These are phyloP conservation scores for Malurus cyaneus DNA, from an alignment of 2,113 vertebrate genomes.

Conservation along the genomic window DNA sequence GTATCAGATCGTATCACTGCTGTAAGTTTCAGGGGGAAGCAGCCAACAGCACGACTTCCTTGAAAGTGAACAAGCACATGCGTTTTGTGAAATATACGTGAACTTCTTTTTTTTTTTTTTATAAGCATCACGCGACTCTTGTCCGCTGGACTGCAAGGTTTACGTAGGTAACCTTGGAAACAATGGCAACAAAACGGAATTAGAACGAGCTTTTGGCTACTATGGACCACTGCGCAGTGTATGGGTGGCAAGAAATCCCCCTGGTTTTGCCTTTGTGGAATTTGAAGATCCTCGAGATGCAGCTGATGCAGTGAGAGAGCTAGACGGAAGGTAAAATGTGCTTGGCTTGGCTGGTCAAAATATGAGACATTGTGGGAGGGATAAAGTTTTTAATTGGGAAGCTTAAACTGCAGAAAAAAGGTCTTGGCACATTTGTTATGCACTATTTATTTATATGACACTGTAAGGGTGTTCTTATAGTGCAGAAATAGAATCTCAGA, in stretches of 20 bases:
- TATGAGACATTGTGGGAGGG: too few relatives aligned
- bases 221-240: constrained; percentile 95
- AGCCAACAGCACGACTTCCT: neutral
- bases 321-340: constrained; percentile 92
- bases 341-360: neutral
- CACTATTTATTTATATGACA: fast-evolving
- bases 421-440: fast-evolving
- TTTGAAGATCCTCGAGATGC: constrained; percentile 98
- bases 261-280: constrained; percentile 97
- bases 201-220: constrained; percentile 95
- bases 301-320: constrained; percentile 94
- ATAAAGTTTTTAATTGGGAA: neutral
- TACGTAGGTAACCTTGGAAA: constrained; percentile 98
- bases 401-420: neutral
- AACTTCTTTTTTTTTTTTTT: neutral
- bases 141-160: constrained; percentile 97
- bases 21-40: neutral
- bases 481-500: neutral
- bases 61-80: neutral
- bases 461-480: fast-evolving
- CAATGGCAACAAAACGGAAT: constrained; percentile 96
- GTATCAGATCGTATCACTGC: fast-evolving
- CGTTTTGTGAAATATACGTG: neutral
- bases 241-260: constrained; percentile 96
- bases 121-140: too few relatives aligned